Conservation (phyloP, 1,140 invertebrate species). For the Pantala flavescens region DNA sequence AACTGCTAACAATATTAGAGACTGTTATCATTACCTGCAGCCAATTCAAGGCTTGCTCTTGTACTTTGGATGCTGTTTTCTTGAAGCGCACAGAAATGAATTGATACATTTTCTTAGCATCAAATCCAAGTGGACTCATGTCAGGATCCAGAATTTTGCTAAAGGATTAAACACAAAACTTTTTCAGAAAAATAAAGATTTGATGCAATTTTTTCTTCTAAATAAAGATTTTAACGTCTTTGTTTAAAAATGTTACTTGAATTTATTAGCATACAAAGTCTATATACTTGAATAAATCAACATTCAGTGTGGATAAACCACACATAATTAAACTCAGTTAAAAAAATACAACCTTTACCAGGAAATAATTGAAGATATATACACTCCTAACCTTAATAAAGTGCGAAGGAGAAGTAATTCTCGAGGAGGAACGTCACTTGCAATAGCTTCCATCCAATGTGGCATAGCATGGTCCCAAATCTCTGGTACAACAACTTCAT, state of each 20-base stretch:
- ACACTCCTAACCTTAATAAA: conserved; percentile 54
- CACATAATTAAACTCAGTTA: too few species aligned
- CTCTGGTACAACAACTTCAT: conserved; percentile 90
- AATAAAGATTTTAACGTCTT: not conserved
- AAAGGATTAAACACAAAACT: conserved; percentile 26
- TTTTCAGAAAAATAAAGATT: conserved; percentile 18
- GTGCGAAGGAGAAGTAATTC: conserved; percentile 86
- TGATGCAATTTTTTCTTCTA: conserved; percentile 8
- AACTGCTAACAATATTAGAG: not conserved
- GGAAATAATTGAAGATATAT: not conserved
- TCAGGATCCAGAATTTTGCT: conserved; percentile 96
- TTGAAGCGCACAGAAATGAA: conserved; percentile 84
- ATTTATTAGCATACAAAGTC: not conserved
- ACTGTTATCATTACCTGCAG: conserved; percentile 55
- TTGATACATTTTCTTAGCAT: conserved; percentile 86
- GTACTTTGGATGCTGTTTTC: conserved; percentile 72
- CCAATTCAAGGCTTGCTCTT: conserved; percentile 91
- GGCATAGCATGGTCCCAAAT: conserved; percentile 98
- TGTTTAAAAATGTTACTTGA: not conserved
- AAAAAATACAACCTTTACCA: too few species aligned
- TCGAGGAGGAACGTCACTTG: conserved; percentile 75
- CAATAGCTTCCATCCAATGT: conserved; percentile 95
- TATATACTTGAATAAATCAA: not conserved
- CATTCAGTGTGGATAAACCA: too few species aligned
- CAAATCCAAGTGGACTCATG: conserved; percentile 88